phyloP scores from a whole-genome alignment of 2,113 vertebrate species.

The Grammomys dolichurus region DNA sequence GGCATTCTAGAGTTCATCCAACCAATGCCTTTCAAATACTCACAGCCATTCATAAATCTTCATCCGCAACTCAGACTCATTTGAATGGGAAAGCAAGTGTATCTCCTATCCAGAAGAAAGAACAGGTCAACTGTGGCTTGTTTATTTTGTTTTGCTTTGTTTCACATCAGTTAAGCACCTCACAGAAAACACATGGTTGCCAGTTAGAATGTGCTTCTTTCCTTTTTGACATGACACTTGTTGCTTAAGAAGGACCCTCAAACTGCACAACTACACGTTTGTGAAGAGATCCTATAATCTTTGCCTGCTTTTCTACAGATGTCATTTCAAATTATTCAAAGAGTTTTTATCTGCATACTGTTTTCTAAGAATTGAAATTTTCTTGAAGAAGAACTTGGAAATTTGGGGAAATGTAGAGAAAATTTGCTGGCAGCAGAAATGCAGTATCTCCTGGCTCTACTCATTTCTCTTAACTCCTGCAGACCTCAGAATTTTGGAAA shows the following conservation, averaged over 20 bases:
- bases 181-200: background rate
- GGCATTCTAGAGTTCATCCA: background rate
- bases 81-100: background rate
- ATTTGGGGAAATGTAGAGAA: background rate
- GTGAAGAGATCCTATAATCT: background rate
- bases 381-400: background rate
- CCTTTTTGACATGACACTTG: background rate
- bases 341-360: background rate
- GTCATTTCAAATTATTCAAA: slow-evolving; percentile 20
- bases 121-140: background rate
- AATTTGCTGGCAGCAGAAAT: background rate
- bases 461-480: background rate
- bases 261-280: background rate
- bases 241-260: background rate
- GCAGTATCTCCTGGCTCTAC: background rate
- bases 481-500: background rate
- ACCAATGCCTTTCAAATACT: background rate
- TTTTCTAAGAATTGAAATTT: background rate
- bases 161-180: background rate
- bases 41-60: background rate
- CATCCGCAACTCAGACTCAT: background rate
- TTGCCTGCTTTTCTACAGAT: background rate
- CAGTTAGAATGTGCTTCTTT: background rate
- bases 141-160: background rate
- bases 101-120: background rate